Evolutionary conservation across 1,140 invertebrate species (phyloP), one percentile per base, ranked within the genome.

Genomic region (Lepidurus couesii): DNA sequence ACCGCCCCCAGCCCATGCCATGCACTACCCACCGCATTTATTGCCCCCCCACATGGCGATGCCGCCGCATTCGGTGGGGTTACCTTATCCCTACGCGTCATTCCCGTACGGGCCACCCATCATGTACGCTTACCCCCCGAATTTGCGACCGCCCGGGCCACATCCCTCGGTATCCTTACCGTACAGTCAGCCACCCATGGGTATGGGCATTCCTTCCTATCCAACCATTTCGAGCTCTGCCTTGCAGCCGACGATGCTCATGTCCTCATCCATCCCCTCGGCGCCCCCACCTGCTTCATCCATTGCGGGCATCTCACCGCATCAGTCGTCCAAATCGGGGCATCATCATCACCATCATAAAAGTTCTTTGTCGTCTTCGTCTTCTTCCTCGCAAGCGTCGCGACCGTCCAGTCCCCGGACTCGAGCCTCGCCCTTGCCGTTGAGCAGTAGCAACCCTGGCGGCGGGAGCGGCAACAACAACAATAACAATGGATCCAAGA

Each of bases 11-110:
- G 76, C 76, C 81, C 91, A 91, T 84, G 87, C 89, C 1, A 90
- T 91, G 81, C 89, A 90, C 24, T 91, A 92, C 85, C 88, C 90
- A 3, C 89, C 89, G 8, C 90, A 90, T 80, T 86, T 77, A 45
- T 65, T 77, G 44, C 76, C 76, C 1, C 76, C 45, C 43, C 44
- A 65, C 7, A 16, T 74, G 26, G 43, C 24, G 24, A 42, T 74
- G 77, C 53, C 53, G 13, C 53, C 53, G 6, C 53, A 65, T 65
- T 65, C 53, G n/a, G 53, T 65, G 6, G 53, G 53, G 16, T 16
- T 65, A 9, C 53, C 88, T n/a, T 92, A 91, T 85, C 88, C 91
- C 0, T 91, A 91, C 81, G 89, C 89, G 6, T 90, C 80, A 7
- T 65, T 65, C 13, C 53, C 53, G 9, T 65, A 65, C 13, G 53